Base-by-base conservation (phyloP, 2,888 invertebrate genomes). In the Euzetes globulus region DNA sequence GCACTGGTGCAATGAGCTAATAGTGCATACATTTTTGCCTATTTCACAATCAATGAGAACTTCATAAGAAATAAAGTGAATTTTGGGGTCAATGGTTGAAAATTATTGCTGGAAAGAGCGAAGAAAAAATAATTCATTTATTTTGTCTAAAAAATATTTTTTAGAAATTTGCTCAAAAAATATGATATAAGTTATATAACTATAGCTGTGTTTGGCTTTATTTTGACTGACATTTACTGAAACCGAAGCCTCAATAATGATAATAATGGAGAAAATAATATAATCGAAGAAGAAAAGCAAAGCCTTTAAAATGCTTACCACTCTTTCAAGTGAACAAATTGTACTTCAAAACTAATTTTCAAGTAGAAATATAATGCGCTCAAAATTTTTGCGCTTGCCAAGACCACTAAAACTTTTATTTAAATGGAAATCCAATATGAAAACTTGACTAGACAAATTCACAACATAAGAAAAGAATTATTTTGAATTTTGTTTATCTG, bases 311-410 rank as follows among this genome's bases (percentile, higher is more conserved):
- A 50, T 50, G n/a, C 50, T 50, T 29, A 29, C 27, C 27, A 27
- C 29, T 13, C 41, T 11, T 41, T 41, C 41, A 41, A 58, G 58
- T 25, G 25, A 55, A 55, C 55, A 55, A 55, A 55, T 55, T 58
- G 58, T 29, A 58, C 58, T 58, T 58, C 58, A 58, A 58, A 58
- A 58, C 58, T 58, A 58, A 58, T 58, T 58, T 58, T 29, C 27
- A 7, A 29, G 13, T 27, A 55, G 27, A 58, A 13, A 17, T 29
- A 6, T 58, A 58, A 58, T 58, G 58, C 58, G 22, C 58, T 58
- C 27, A 58, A 58, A 22, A 22, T 55, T 55, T 47, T 13, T 11
- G 41, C 1, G 41, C 6, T 41, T 11, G 13, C 41, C 41, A 9
- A 41, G 5, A 41, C 7, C 13, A 41, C 7, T 1, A 7, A 41